A percentile compares a stretch with the other conserved stretches of the same genome.
Evolutionary conservation across 2,113 vertebrate species (phyloP).

Genomic region (Seriola rivoliana): DNA sequence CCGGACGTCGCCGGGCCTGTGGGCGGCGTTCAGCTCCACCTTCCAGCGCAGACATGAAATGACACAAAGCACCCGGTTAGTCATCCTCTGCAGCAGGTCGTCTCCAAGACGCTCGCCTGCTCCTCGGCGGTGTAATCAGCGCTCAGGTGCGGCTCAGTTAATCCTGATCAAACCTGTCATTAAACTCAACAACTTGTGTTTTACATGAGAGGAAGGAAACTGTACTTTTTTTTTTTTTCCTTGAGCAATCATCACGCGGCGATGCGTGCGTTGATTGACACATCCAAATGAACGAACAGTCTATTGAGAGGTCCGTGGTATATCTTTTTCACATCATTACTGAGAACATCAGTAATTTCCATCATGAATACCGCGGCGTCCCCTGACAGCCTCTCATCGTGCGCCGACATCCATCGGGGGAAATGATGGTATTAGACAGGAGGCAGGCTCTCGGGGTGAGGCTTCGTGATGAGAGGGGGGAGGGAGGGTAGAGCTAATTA

Average conservation of each 20-base stretch:
- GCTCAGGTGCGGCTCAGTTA: slow-evolving; percentile 19
- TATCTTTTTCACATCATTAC: slow-evolving; percentile 79
- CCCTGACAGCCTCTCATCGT: slow-evolving; percentile 72
- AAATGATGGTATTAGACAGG: slow-evolving; percentile 76
- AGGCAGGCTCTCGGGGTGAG: slow-evolving; percentile 67
- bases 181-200: slow-evolving; percentile 37
- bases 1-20: too few relatives aligned
- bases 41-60: not conserved
- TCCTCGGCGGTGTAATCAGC: not conserved
- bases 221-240: slow-evolving; percentile 15
- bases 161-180: slow-evolving; percentile 53
- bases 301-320: slow-evolving; percentile 56
- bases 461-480: slow-evolving; percentile 67
- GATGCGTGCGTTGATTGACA: slow-evolving; percentile 66
- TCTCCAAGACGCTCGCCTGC: not conserved
- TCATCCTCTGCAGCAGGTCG: not conserved
- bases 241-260: slow-evolving; percentile 19
- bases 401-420: slow-evolving; percentile 71
- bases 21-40: not conserved
- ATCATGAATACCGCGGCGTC: slow-evolving; percentile 70
- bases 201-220: slow-evolving; percentile 29
- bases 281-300: slow-evolving; percentile 57
- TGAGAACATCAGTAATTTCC: slow-evolving; percentile 78
- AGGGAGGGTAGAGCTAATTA: slow-evolving; percentile 73
- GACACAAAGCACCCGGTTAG: not conserved